These are phyloP conservation scores for Caenorhabditis brenneri DNA, from an alignment of 1,140 invertebrate genomes.

Conservation along the genomic window DNA sequence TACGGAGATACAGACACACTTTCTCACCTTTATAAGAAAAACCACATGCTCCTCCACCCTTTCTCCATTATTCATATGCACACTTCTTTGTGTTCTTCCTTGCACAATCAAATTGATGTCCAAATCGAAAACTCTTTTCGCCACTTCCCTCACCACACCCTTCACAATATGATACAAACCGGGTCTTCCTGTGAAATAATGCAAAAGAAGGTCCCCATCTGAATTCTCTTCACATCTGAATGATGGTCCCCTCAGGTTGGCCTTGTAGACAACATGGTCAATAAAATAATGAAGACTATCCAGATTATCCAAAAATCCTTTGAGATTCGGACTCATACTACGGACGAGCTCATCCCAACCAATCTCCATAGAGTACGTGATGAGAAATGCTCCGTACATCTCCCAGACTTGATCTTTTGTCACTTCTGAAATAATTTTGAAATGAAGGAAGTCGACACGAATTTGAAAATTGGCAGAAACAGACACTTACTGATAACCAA, in stretches of 20 bases:
- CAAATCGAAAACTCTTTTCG: constrained; percentile 66
- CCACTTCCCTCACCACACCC: constrained; percentile 68
- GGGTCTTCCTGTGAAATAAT: constrained; percentile 71
- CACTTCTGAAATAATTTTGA: too few relatives aligned
- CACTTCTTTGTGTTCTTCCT: constrained; percentile 64
- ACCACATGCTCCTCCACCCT: constrained; percentile 59
- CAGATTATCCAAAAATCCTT: constrained; percentile 67
- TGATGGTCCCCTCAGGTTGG: constrained; percentile 61
- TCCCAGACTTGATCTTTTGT: constrained; percentile 59
- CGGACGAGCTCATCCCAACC: constrained; percentile 67
- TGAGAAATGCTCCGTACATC: constrained; percentile 57
- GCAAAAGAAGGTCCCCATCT: constrained; percentile 68
- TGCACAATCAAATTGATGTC: constrained; percentile 66
- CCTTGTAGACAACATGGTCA: constrained; percentile 68
- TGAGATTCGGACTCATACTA: constrained; percentile 66
- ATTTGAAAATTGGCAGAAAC: neutral
- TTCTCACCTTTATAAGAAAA: constrained; percentile 55
- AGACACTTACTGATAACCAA: constrained; percentile 49
- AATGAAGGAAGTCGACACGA: neutral
- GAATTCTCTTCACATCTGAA: constrained; percentile 70
- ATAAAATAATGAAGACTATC: constrained; percentile 69
- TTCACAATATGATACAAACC: constrained; percentile 72
- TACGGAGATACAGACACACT: neutral
- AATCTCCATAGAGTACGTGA: constrained; percentile 58
- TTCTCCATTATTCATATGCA: constrained; percentile 61